Evolutionary conservation across 2,888 invertebrate species (phyloP).

Genomic region (Cotesia congregata): DNA sequence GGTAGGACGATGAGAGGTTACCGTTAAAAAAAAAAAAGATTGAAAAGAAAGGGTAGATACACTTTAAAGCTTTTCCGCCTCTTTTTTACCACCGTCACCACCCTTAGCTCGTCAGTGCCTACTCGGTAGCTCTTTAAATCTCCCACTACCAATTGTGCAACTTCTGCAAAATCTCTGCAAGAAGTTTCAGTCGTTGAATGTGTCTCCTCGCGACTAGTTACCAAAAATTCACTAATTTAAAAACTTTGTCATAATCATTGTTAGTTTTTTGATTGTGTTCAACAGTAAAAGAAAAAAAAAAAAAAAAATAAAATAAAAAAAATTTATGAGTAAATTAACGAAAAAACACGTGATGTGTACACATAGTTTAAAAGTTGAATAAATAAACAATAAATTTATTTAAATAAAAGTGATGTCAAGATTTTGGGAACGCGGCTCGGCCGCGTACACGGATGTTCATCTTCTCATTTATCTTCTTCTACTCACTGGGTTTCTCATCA

Average conservation of each 20-base stretch:
- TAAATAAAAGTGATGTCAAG: constrained; percentile 25
- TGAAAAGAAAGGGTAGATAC: constrained; percentile 18
- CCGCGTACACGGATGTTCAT: constrained; percentile 21
- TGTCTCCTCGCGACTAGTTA: constrained; percentile 50
- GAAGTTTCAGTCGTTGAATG: constrained; percentile 63
- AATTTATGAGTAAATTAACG: not conserved
- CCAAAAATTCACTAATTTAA: not conserved
- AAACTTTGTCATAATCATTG: not conserved
- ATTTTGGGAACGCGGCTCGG: constrained; percentile 15
- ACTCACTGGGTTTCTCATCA: constrained; percentile 43
- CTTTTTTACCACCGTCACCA: constrained; percentile 39
- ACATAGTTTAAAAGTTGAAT: not conserved
- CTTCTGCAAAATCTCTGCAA: constrained; percentile 67
- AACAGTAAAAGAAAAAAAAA: not conserved
- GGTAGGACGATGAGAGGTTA: constrained; percentile 10
- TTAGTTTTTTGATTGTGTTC: not conserved
- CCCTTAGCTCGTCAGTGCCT: constrained; percentile 25
- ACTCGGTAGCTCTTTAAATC: constrained; percentile 39
- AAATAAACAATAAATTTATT: not conserved
- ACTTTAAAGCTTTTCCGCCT: constrained; percentile 30
- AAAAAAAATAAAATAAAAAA: not conserved
- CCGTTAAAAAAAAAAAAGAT: constrained; percentile 10
- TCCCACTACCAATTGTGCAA: constrained; percentile 57
- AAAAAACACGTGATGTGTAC: not conserved
- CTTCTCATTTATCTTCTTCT: constrained; percentile 26